phyloP scores from a whole-genome alignment of 2,113 vertebrate genomes.

The Struthio camelus region DNA sequence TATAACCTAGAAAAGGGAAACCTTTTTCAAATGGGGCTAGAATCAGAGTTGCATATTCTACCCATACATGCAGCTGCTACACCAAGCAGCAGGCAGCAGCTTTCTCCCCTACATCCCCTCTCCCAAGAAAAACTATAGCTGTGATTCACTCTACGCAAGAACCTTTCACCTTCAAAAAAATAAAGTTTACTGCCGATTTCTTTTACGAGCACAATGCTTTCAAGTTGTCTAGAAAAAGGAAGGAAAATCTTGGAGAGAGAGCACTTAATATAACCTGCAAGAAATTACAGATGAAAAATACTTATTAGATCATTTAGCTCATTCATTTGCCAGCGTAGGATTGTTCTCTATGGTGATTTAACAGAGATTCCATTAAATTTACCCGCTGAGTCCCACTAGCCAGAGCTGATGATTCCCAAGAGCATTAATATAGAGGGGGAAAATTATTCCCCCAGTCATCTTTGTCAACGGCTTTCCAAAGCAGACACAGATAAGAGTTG shows the following conservation, averaged over 20 bases:
- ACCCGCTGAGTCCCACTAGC: background rate
- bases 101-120: background rate
- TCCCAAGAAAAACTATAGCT: background rate
- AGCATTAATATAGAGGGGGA: background rate
- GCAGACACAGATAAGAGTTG: background rate
- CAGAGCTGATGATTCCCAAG: background rate
- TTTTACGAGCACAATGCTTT: background rate
- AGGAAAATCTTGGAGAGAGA: background rate
- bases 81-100: background rate
- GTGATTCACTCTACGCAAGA: background rate
- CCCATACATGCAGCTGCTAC: background rate
- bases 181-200: background rate
- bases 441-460: background rate
- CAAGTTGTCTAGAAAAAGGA: background rate
- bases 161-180: background rate
- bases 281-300: conserved; percentile 25
- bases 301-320: background rate
- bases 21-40: background rate
- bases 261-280: background rate
- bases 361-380: background rate
- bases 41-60: background rate
- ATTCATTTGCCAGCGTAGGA: conserved; percentile 7
- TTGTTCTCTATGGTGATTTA: background rate
- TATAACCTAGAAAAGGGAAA: background rate
- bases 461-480: conserved; percentile 5